Conservation (phyloP, 30 jellyfish, hydroid and myxozoan species). For the Nemopilema nomurai region DNA sequence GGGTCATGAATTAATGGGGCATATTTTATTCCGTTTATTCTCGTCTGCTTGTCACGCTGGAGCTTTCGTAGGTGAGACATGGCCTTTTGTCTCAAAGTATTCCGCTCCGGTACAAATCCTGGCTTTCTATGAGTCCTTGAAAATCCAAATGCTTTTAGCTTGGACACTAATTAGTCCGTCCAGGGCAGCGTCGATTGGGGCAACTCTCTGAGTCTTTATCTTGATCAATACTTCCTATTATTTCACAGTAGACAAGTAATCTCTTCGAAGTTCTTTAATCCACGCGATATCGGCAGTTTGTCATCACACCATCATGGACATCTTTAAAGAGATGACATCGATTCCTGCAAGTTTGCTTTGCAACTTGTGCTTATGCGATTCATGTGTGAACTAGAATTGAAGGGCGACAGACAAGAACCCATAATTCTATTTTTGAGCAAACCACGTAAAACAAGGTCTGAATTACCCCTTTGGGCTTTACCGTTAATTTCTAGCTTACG, state of each 20-base stretch:
- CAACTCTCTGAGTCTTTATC: neutral
- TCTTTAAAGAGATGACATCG: too few species aligned
- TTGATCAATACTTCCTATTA: neutral
- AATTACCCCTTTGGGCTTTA: neutral
- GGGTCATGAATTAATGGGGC: constrained; percentile 18
- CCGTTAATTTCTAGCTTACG: neutral
- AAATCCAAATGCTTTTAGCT: too few species aligned
- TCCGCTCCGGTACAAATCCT: neutral
- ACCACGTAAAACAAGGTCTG: neutral
- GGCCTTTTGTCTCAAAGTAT: neutral
- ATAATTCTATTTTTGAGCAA: neutral
- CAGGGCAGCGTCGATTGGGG: neutral
- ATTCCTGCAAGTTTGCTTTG: too few species aligned
- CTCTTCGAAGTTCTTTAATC: too few species aligned
- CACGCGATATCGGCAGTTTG: too few species aligned
- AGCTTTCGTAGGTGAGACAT: constrained; percentile 11
- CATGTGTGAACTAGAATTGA: too few species aligned
- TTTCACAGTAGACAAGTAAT: too few species aligned
- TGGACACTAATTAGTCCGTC: too few species aligned
- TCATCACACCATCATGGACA: too few species aligned
- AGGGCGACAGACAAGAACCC: neutral
- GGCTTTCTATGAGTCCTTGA: neutral
- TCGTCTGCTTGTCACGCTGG: constrained; percentile 8
- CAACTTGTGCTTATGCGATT: too few species aligned
- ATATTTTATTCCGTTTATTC: constrained; percentile 22